Conservation (phyloP, 2,113 vertebrate species). For the Charadrius vociferus region DNA sequence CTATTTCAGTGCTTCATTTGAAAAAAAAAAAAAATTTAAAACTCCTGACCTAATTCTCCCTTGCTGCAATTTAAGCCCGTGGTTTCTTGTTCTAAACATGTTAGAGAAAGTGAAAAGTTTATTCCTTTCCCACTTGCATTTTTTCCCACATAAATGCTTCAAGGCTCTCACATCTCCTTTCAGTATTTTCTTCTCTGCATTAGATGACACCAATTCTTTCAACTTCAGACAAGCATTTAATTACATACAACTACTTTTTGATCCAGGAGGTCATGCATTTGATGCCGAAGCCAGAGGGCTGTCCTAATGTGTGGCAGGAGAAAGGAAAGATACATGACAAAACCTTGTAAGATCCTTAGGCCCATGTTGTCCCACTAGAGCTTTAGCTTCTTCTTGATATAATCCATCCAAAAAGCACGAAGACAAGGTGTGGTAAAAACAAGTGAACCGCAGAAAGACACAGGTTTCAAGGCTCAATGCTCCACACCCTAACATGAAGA, state of each 20-base stretch:
- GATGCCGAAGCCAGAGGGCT: neutral
- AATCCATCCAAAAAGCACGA: neutral
- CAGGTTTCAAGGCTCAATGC: neutral
- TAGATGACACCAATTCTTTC: neutral
- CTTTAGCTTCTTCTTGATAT: neutral
- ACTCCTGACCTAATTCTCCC: neutral
- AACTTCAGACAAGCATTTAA: neutral
- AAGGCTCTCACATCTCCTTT: neutral
- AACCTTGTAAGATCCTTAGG: neutral
- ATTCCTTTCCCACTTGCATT: neutral
- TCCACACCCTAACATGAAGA: neutral
- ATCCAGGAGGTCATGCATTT: neutral
- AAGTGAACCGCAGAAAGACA: neutral
- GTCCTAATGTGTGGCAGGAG: neutral
- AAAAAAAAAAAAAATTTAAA: neutral
- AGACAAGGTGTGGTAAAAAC: neutral
- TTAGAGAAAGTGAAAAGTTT: neutral
- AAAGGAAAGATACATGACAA: neutral
- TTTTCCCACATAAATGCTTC: neutral
- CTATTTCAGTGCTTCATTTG: neutral
- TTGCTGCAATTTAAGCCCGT: neutral
- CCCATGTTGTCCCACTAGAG: neutral
- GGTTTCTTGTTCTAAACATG: neutral
- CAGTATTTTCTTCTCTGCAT: neutral
- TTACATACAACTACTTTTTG: neutral